Percentiles rank a stretch among this genome's conserved stretches.
Conservation (phyloP, 1,140 invertebrate genomes). For the Mactra quadrangularis region DNA sequence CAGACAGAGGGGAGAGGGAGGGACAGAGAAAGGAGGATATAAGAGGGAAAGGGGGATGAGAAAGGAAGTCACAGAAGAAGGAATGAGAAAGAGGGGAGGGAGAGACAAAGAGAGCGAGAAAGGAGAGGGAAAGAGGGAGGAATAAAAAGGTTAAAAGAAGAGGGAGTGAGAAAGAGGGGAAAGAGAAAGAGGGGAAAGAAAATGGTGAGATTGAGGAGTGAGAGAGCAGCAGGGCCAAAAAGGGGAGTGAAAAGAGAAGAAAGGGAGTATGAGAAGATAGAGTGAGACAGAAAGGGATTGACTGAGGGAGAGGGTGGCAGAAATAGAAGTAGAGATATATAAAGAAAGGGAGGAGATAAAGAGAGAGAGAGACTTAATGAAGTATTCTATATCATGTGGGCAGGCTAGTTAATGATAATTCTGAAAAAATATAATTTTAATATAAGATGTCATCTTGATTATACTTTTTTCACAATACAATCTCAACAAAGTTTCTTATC, state of each 20-base stretch:
- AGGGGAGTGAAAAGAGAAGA: slow-evolving; percentile 18
- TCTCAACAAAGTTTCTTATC: too few relatives aligned
- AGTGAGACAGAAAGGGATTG: neutral
- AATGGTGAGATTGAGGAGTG: neutral
- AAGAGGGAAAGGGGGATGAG: neutral
- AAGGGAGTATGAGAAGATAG: too few relatives aligned
- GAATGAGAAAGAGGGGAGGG: neutral
- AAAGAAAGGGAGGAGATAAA: too few relatives aligned
- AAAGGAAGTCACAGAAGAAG: neutral
- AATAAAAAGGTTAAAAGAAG: neutral
- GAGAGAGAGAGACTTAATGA: too few relatives aligned
- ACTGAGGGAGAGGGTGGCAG: too few relatives aligned
- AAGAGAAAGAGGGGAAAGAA: neutral
- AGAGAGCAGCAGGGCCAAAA: neutral
- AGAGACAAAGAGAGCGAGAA: slow-evolving; percentile 9
- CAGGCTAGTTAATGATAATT: too few relatives aligned
- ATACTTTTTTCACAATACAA: too few relatives aligned
- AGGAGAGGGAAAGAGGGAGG: neutral
- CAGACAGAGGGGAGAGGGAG: neutral
- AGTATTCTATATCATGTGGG: too few relatives aligned
- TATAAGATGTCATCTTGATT: too few relatives aligned
- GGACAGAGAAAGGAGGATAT: neutral
- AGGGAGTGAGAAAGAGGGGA: neutral
- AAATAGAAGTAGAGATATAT: too few relatives aligned
- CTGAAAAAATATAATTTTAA: too few relatives aligned